Base-by-base conservation (phyloP, 2,113 vertebrate species). In the Dolichotis patagonum region DNA sequence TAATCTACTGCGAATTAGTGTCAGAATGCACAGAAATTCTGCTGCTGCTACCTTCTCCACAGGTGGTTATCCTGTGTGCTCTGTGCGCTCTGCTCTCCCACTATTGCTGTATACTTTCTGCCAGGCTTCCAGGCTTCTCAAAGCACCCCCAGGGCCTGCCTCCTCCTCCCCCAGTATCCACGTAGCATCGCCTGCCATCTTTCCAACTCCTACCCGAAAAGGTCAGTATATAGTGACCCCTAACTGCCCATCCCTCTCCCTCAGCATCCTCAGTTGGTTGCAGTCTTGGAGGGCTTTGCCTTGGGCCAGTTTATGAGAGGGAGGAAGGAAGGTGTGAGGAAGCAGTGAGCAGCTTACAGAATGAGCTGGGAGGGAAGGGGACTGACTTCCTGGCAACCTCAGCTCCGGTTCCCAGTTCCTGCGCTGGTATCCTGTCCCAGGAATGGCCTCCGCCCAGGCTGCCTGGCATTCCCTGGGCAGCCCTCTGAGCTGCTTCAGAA, bases 361-460 rank as follows among this genome's bases (percentile, higher is more conserved):
- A 90, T 96, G 97, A 91, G 75, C 83, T 52, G 93, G 83, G 93
- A 97, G 91, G 98, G 96, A 97, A 96, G 95, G 89, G 97, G 92
- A 93, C 96, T 46, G 85, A 94, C 92, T 98, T 98, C 97, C 97
- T 96, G 97, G 87, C 96, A 85, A 96, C 92, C 81, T 80, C 14
- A 7, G 93, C 97, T 85, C 91, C 49, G 56, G 96, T 91, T 96
- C 96, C 86, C 65, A n/a, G 97, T 97, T 97, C 98, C 98, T 97
- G 97, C 96, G 73, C 73, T 41, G 87, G 97, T 97, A 97, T 98
- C 98, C 98, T 98, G 98, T 97, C 97, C 95, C 65, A 60, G 35
- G 96, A 97, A 85, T 65, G 97, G 97, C 94, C 96, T 94, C 96
- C 96, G 16, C 97, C 96, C 94, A 95, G 96, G 89, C 86, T n/a